Conservation (phyloP, 2,113 vertebrate genomes). For the Dascyllus trimaculatus region DNA sequence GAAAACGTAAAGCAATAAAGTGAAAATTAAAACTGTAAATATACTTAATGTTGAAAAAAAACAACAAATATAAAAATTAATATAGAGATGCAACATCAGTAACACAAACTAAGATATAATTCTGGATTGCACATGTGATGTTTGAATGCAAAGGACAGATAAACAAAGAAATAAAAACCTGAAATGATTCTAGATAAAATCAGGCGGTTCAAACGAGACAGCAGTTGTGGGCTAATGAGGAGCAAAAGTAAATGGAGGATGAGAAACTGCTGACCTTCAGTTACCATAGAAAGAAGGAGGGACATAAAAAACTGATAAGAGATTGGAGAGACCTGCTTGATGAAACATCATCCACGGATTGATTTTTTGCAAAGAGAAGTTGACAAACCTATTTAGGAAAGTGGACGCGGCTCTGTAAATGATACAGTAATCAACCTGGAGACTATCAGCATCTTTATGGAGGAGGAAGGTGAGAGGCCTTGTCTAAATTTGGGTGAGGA, state of each 20-base stretch:
- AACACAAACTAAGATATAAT: too few species aligned
- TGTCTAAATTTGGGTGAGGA: background rate
- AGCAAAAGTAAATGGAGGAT: background rate
- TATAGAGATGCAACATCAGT: too few species aligned
- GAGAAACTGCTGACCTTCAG: constrained; percentile 25
- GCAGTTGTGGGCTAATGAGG: background rate
- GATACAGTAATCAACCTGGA: constrained; percentile 21
- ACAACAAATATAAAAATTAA: too few species aligned
- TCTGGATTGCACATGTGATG: too few species aligned
- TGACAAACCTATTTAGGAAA: background rate
- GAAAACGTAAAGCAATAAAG: too few species aligned
- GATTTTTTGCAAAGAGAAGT: constrained; percentile 19
- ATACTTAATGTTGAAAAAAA: too few species aligned
- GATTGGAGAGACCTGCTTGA: background rate
- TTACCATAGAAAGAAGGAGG: background rate
- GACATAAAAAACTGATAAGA: constrained; percentile 5
- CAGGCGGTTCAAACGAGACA: background rate
- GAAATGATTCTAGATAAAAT: too few species aligned
- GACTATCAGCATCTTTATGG: background rate
- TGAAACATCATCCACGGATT: constrained; percentile 12
- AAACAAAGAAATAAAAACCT: background rate
- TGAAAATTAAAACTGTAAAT: too few species aligned
- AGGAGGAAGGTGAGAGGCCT: constrained; percentile 13
- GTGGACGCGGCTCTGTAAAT: background rate
- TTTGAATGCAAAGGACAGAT: too few species aligned